Percentiles rank a stretch among this genome's conserved stretches.
Evolutionary conservation across 2,113 vertebrate species (phyloP).

Genomic region (Menidia beryllina): DNA sequence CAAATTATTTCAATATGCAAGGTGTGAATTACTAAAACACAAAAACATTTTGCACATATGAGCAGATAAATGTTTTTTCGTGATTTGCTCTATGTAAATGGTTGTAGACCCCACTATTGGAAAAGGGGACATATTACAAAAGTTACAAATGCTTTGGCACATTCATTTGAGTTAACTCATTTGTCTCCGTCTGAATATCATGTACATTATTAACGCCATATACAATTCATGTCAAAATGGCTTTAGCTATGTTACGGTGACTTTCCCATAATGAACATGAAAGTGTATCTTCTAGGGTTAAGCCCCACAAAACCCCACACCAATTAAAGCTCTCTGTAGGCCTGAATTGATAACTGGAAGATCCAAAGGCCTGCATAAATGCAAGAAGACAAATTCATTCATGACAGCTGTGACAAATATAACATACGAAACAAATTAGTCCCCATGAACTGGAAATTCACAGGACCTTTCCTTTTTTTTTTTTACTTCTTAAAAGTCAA

Average conservation of each 20-base stretch:
- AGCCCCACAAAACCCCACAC: too few species aligned
- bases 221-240: too few species aligned
- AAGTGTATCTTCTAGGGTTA: too few species aligned
- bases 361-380: too few species aligned
- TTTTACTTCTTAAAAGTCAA: slow-evolving; percentile 20
- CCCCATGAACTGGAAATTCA: too few species aligned
- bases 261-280: too few species aligned
- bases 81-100: background rate
- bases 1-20: background rate
- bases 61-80: slow-evolving; percentile 17
- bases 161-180: background rate
- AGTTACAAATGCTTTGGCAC: too few species aligned
- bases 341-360: too few species aligned
- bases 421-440: too few species aligned
- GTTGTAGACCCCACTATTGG: too few species aligned
- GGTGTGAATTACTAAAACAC: background rate
- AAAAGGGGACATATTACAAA: too few species aligned
- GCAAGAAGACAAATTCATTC: background rate
- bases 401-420: background rate
- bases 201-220: background rate
- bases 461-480: slow-evolving; percentile 5
- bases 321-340: too few species aligned
- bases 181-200: background rate
- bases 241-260: background rate
- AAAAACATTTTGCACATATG: background rate